phyloP scores from a whole-genome alignment of 2,113 vertebrate genomes.

The Etia nguti region DNA sequence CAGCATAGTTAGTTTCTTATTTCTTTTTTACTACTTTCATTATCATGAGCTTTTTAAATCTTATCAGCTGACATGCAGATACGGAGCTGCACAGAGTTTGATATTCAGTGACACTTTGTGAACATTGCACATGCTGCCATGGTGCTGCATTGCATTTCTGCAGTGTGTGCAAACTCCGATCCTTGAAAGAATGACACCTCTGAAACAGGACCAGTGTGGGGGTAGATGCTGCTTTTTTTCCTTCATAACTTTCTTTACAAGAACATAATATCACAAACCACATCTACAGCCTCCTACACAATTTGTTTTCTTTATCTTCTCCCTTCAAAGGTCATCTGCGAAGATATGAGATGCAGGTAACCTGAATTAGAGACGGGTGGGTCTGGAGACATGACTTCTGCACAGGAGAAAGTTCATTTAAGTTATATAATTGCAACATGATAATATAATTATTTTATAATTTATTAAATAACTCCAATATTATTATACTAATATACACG shows the following conservation, averaged over 20 bases:
- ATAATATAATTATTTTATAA: not conserved
- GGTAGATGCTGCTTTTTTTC: constrained; percentile 51
- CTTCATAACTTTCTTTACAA: constrained; percentile 66
- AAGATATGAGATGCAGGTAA: constrained; percentile 64
- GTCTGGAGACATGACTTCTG: constrained; percentile 3
- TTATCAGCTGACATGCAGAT: constrained; percentile 14
- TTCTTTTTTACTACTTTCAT: not conserved
- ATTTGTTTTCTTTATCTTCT: constrained; percentile 71
- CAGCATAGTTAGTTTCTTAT: not conserved
- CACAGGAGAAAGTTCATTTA: constrained; percentile 18
- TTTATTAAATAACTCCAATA: not conserved
- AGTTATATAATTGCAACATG: not conserved
- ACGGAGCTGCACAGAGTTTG: not conserved
- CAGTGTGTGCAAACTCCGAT: constrained; percentile 51
- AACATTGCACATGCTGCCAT: not conserved
- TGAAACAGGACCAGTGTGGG: constrained; percentile 57
- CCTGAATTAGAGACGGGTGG: constrained; percentile 54
- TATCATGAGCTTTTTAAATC: not conserved
- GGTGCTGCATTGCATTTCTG: constrained; percentile 38
- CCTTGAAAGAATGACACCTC: constrained; percentile 64
- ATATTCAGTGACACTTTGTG: constrained; percentile 37
- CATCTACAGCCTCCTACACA: constrained; percentile 76
- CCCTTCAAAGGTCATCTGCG: constrained; percentile 75
- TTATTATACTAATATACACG: not conserved
- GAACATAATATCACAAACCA: constrained; percentile 76